A percentile compares a stretch with the other conserved stretches of the same genome.
Conservation (phyloP, 2,888 invertebrate genomes). For the Agonum fuliginosum region DNA sequence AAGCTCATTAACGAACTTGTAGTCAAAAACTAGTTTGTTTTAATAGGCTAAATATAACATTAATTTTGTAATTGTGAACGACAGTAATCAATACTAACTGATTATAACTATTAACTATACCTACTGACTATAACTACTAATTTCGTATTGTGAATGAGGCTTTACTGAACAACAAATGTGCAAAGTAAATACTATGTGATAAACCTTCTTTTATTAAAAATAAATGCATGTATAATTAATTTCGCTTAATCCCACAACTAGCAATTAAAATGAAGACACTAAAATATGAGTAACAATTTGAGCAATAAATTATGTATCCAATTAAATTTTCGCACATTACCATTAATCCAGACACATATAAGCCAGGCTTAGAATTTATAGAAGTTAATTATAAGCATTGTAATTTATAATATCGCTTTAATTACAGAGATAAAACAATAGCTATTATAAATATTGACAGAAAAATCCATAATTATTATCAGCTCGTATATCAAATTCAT, state of each 20-base stretch:
- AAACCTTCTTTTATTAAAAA: no score
- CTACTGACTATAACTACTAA: no score
- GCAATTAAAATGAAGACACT: background rate
- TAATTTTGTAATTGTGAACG: no score
- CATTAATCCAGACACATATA: background rate
- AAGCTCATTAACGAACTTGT: no score
- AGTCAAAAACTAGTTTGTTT: no score
- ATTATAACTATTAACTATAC: no score
- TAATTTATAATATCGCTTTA: constrained; percentile 27
- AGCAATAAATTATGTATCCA: background rate
- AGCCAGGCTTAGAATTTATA: constrained; percentile 16
- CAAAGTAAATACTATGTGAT: no score
- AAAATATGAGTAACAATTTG: constrained; percentile 6
- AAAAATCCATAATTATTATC: constrained; percentile 9
- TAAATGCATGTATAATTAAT: no score
- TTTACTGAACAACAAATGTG: no score
- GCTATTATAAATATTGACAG: constrained; percentile 7
- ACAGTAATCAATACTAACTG: no score
- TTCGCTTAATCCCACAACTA: background rate
- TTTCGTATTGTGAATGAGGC: no score
- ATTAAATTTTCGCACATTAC: constrained; percentile 6
- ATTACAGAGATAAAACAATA: constrained; percentile 10
- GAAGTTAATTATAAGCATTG: constrained; percentile 12
- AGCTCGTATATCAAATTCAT: constrained; percentile 14
- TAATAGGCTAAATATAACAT: no score